Evolutionary conservation across 2,888 invertebrate species (phyloP).

Genomic region (Hydraecia micacea): DNA sequence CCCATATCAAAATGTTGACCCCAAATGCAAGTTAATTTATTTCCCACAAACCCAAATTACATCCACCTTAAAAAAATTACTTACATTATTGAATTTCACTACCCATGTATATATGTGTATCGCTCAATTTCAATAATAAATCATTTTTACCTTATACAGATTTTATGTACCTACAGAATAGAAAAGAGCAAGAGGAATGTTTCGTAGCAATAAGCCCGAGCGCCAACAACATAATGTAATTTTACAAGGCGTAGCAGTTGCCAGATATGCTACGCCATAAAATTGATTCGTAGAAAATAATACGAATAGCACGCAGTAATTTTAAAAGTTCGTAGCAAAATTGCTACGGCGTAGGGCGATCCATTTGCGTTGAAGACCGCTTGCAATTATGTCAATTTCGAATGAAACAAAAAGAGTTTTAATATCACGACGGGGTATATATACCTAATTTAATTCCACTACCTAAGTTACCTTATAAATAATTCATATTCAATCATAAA

Average conservation of each 20-base stretch:
- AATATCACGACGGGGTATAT: not conserved
- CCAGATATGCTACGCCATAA: conserved; percentile 1
- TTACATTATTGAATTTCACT: not conserved
- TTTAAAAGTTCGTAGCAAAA: conserved; percentile 19
- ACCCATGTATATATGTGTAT: not conserved
- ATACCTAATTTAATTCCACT: not conserved
- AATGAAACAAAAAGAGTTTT: not conserved
- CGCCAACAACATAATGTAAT: conserved; percentile 1
- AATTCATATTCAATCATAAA: not conserved
- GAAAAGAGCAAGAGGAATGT: conserved; percentile 1
- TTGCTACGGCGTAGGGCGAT: conserved; percentile 9
- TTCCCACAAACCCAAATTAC: not conserved
- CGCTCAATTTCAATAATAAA: not conserved
- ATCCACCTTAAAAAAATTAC: too few species aligned
- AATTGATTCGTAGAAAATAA: conserved; percentile 14
- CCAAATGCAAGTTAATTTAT: not conserved
- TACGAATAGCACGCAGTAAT: not conserved
- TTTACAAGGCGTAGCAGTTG: conserved; percentile 7
- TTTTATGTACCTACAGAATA: not conserved
- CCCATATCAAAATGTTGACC: not conserved
- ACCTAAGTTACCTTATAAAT: not conserved
- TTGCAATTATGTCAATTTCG: not conserved
- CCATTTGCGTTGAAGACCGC: not conserved
- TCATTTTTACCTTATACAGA: not conserved
- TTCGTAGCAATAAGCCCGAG: not conserved